Conservation (phyloP, 92 coral and sea anemone species). For the Paragorgia papillata region DNA sequence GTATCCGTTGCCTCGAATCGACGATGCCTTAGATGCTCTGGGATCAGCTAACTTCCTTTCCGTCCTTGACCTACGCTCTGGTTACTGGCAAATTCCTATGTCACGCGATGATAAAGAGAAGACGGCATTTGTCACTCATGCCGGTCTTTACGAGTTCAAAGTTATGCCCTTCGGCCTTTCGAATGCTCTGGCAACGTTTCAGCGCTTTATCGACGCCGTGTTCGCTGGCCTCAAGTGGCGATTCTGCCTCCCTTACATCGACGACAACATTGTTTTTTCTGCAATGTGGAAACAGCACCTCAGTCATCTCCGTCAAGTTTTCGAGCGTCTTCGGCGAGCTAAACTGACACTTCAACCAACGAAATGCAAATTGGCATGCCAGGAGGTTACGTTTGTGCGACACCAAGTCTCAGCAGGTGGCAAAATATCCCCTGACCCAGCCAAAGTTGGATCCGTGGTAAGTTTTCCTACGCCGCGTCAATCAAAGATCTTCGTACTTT, state of each 20-base stretch:
- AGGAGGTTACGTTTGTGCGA: slow-evolving; percentile 62
- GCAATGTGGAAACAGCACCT: slow-evolving; percentile 7
- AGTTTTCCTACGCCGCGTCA: slow-evolving; percentile 61
- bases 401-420: slow-evolving; percentile 62
- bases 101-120: slow-evolving; percentile 19
- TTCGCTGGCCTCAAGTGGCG: slow-evolving; percentile 24
- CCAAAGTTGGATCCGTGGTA: slow-evolving; percentile 56
- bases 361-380: slow-evolving; percentile 58
- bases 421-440: slow-evolving; percentile 54
- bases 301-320: slow-evolving; percentile 22
- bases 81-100: slow-evolving; percentile 36
- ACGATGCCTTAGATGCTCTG: slow-evolving; percentile 21
- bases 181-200: slow-evolving; percentile 29
- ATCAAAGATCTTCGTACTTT: slow-evolving; percentile 60
- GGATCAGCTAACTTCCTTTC: slow-evolving; percentile 7
- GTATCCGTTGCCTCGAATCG: slow-evolving; percentile 32
- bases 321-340: slow-evolving; percentile 16
- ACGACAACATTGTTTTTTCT: slow-evolving; percentile 16
- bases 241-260: slow-evolving; percentile 23
- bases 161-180: slow-evolving; percentile 21
- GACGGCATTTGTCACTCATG: background rate
- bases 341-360: slow-evolving; percentile 15
- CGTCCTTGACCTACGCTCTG: slow-evolving; percentile 26
- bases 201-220: slow-evolving; percentile 35
- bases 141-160: slow-evolving; percentile 2